Evolutionary conservation across 2,888 invertebrate genomes (phyloP), one percentile per base, ranked within the genome.

Genomic region (Drosophila mayaguana): DNA sequence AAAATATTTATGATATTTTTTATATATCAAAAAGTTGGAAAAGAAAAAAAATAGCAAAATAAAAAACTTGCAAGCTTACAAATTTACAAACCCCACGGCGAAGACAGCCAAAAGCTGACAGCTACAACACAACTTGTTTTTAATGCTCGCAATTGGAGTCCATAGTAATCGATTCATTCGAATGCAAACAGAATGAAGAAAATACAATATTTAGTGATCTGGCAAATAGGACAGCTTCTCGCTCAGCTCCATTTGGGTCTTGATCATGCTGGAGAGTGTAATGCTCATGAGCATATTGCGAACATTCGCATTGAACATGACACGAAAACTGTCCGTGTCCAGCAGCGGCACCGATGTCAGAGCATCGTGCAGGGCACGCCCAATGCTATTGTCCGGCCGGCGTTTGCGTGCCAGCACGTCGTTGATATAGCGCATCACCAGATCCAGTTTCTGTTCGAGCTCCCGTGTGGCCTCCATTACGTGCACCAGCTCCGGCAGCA

Each of bases 331-430:
- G 1, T 86, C 83, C 0, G 72, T 7, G 36, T 88, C 74, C 54
- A 88, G 34, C 32, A 80, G 6, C 1, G 86, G 88, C 14, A 88
- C 80, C 1, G 80, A 76, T 3, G 78, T 67, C 2, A 88, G 16
- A 0, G 69, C 76, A 28, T 78, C 78, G 46, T 81, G 62, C 16
- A 86, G 59, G 0, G 75, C 61, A 20, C 86, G 73, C 0, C 86
- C 88, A 11, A 88, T 68, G 2, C 9, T 46, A 8, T 80, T 85
- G 18, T 88, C 74, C 1, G 86, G 86, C 1, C 59, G 60, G 3
- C 78, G 70, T 38, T 83, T 86, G 32, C 83, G 72, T 1, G 57
- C 53, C 18, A 86, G 69, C 1, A 88, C 83, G 55, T 86, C 86
- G 16, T 85, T 78, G 16, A 86, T 69, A 7, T 85, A 85, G 64